A percentile compares a stretch with the other conserved stretches of the same genome.
Conservation (phyloP, 2,888 invertebrate genomes). For the Diarsia brunnea region DNA sequence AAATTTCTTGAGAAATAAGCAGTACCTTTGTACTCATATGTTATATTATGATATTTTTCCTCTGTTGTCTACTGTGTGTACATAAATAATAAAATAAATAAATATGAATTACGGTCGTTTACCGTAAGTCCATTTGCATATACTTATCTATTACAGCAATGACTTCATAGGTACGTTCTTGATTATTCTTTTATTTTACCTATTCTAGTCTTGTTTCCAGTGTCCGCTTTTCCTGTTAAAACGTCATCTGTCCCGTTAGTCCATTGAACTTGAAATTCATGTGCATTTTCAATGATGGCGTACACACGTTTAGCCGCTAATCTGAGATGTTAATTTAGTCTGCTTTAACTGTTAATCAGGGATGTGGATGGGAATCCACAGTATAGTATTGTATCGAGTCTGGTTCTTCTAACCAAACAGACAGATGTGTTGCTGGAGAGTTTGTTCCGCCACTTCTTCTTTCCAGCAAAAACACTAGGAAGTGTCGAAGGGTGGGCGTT, state of each 20-base stretch:
- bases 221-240: constrained; percentile 57
- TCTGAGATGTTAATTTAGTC: constrained; percentile 38
- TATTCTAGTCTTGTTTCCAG: constrained; percentile 45
- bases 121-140: not conserved
- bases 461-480: too few species aligned
- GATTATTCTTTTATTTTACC: constrained; percentile 28
- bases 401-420: too few species aligned
- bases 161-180: constrained; percentile 5
- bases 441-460: too few species aligned
- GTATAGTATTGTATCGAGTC: too few species aligned
- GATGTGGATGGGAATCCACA: not conserved
- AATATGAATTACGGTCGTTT: not conserved
- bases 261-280: constrained; percentile 60
- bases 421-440: too few species aligned
- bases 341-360: constrained; percentile 24
- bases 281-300: constrained; percentile 59
- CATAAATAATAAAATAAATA: too few species aligned
- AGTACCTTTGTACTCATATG: too few species aligned
- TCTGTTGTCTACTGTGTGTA: too few species aligned
- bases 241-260: constrained; percentile 45
- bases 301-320: constrained; percentile 27
- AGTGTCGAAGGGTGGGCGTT: too few species aligned
- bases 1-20: too few species aligned
- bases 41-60: too few species aligned
- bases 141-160: not conserved